Evolutionary conservation across 2,113 vertebrate species (phyloP), one percentile per base, ranked within the genome.

Genomic region (Centropus bengalensis): DNA sequence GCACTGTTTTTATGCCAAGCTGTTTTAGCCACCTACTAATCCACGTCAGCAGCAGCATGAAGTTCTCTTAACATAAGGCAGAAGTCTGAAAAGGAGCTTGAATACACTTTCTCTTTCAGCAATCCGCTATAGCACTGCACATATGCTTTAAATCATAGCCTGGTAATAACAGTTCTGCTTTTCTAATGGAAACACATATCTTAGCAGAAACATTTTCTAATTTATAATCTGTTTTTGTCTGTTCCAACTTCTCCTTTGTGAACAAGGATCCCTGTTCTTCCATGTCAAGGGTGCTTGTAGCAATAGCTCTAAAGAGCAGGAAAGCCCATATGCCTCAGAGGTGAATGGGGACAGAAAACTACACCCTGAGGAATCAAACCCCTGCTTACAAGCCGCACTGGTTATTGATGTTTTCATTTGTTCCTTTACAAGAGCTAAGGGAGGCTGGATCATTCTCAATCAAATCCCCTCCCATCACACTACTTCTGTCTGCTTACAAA

Each of bases 11-110:
- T 75, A 83, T 73, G 77, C 47, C 40, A 95, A 92, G 71, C 69
- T 82, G 12, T 63, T 95, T 91, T 71, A 94, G 78, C 59, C 49
- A 92, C 44, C 76, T 70, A 82, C n/a, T 95, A 93, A 92, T 87
- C 70, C 64, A 68, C 13, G 28, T 36, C 30, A 9, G 76, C 55
- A 86, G 66, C 27, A 95, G 52, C 59, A 77, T 55, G 21, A 89
- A 49, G 67, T 49, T 96, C 52, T 89, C 45, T 79, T 40, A 82
- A 71, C 4, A 9, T 14, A 59, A 63, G 33, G 40, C 56, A 94
- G 27, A 71, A 74, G 44, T 49, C 63, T 82, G 21, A 93, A 32
- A 80, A 91, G 81, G 26, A 60, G 12, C 84, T 67, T 87, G 17
- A 40, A 64, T 2, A 49, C 2, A 17, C 32, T 44, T 49, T 47